These are phyloP conservation scores for Ridgeia piscesae DNA, from an alignment of 1,140 invertebrate species.

Conservation along the genomic window DNA sequence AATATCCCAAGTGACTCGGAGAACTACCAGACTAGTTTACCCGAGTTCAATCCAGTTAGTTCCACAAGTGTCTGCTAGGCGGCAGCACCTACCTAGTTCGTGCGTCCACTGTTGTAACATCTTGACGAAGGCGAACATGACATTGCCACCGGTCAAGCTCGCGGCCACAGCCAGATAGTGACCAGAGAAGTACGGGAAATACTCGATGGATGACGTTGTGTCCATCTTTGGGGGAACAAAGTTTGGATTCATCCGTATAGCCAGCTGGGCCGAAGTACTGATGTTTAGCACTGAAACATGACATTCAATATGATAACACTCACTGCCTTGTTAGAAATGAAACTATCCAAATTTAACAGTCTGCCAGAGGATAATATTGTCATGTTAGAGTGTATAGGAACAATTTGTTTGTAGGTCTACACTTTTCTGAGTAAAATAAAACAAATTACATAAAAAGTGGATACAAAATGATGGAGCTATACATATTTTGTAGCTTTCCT, in stretches of 20 bases:
- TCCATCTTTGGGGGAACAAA: constrained; percentile 30
- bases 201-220: constrained; percentile 63
- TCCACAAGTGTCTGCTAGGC: too few relatives aligned
- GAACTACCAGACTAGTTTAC: too few relatives aligned
- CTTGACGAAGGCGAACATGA: constrained; percentile 77
- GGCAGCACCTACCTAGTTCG: constrained; percentile 65
- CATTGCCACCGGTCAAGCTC: constrained; percentile 85
- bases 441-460: too few relatives aligned
- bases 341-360: neutral
- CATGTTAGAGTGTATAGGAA: neutral
- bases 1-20: neutral
- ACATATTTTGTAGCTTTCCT: too few relatives aligned
- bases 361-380: too few relatives aligned
- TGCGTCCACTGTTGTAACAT: constrained; percentile 80
- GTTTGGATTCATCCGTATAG: constrained; percentile 66
- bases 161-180: constrained; percentile 80
- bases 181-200: constrained; percentile 77
- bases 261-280: constrained; percentile 83
- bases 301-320: neutral
- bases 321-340: neutral
- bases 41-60: neutral
- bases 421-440: too few relatives aligned
- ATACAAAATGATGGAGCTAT: too few relatives aligned
- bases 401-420: too few relatives aligned
- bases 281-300: constrained; percentile 75